Percentiles rank a stretch among this genome's conserved stretches.
Evolutionary conservation across 1,140 invertebrate genomes (phyloP).

Genomic region (Neodiprion pinetum): DNA sequence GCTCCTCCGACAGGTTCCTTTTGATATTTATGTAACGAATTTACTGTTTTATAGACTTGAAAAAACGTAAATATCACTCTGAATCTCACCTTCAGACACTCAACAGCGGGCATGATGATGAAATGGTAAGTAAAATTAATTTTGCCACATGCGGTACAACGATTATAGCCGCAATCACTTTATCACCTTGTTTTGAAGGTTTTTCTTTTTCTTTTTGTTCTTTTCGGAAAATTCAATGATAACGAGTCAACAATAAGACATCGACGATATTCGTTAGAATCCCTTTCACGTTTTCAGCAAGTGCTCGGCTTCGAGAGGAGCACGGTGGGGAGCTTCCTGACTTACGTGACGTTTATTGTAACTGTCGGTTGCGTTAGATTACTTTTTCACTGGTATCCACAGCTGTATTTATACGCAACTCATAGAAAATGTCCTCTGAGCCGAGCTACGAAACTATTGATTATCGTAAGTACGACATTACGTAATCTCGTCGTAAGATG

Average conservation of each 20-base stretch:
- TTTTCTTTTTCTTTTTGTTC: neutral
- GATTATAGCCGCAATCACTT: neutral
- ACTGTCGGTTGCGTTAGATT: constrained; percentile 79
- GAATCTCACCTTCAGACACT: constrained; percentile 51
- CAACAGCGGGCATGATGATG: constrained; percentile 49
- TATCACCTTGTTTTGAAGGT: constrained; percentile 3
- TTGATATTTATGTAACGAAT: too few relatives aligned
- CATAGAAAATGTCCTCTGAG: constrained; percentile 73
- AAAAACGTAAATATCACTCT: constrained; percentile 47
- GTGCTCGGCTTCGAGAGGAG: constrained; percentile 71
- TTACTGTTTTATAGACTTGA: constrained; percentile 39
- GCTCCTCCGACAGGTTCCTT: too few relatives aligned
- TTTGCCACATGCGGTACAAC: neutral
- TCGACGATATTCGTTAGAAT: neutral
- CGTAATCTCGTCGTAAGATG: neutral
- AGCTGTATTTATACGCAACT: constrained; percentile 77
- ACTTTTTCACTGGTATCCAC: constrained; percentile 88
- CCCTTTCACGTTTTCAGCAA: constrained; percentile 58
- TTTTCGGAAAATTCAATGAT: neutral
- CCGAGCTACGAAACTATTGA: constrained; percentile 78
- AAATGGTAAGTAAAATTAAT: constrained; percentile 38
- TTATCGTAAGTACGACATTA: constrained; percentile 68
- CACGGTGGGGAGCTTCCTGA: constrained; percentile 60
- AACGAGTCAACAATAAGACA: neutral
- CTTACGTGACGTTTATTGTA: constrained; percentile 70